Evolutionary conservation across 2,888 invertebrate species (phyloP).

Genomic region (Torymus texanus): DNA sequence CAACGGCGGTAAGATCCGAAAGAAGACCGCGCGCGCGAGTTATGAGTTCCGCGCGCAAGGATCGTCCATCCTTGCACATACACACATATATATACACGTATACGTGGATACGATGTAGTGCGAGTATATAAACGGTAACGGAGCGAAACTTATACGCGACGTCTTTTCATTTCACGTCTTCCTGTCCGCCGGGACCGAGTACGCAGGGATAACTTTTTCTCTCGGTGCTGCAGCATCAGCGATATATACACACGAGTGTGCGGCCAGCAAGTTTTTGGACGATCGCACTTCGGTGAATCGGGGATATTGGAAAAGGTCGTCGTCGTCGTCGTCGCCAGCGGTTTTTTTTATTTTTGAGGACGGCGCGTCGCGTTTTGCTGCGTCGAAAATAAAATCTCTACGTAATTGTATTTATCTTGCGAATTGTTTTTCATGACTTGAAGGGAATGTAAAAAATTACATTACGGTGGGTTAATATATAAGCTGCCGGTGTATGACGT

Average conservation of each 20-base stretch:
- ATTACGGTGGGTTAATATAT: too few species aligned
- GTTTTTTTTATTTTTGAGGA: too few species aligned
- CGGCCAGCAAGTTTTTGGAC: constrained; percentile 16
- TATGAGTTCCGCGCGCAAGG: constrained; percentile 30
- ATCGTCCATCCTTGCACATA: constrained; percentile 11
- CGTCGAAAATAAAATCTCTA: too few species aligned
- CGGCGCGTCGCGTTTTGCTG: too few species aligned
- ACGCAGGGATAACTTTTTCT: neutral
- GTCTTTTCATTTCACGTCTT: constrained; percentile 19
- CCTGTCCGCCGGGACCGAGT: neutral
- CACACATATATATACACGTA: too few species aligned
- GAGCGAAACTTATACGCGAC: constrained; percentile 19
- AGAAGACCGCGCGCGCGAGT: constrained; percentile 37
- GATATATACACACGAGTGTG: neutral
- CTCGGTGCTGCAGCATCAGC: too few species aligned
- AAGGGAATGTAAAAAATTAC: too few species aligned
- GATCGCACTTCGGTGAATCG: constrained; percentile 1
- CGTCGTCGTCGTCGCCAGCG: too few species aligned
- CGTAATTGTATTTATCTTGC: too few species aligned
- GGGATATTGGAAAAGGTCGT: neutral
- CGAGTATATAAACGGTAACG: neutral
- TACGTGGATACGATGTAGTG: too few species aligned
- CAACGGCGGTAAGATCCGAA: constrained; percentile 37
- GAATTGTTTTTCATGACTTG: too few species aligned
- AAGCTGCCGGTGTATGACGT: too few species aligned